Conservation (phyloP, 2,113 vertebrate genomes). For the Anas platyrhynchos region DNA sequence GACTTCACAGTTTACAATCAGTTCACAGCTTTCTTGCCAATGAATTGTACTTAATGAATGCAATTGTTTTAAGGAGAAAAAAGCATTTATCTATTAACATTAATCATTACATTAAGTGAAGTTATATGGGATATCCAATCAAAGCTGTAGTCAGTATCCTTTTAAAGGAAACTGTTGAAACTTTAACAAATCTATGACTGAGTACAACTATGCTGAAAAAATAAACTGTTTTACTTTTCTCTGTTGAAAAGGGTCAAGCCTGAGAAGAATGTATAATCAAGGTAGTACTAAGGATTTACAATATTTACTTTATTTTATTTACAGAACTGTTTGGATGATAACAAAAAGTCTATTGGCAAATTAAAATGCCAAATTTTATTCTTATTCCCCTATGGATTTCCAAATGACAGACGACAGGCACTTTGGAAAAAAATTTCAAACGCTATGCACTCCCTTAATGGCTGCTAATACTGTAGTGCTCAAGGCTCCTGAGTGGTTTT, state of each 20-base stretch:
- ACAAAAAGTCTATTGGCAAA: not conserved
- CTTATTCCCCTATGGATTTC: not conserved
- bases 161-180: not conserved
- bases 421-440: not conserved
- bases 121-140: not conserved
- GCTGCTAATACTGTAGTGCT: not conserved
- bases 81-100: not conserved
- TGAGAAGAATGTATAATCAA: rapidly evolving
- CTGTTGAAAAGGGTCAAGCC: rapidly evolving
- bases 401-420: not conserved
- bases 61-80: not conserved
- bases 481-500: not conserved
- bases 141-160: not conserved
- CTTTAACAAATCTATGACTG: not conserved
- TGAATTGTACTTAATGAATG: not conserved
- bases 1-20: not conserved
- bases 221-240: not conserved
- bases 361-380: not conserved
- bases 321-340: not conserved
- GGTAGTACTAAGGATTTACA: not conserved
- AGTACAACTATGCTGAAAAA: not conserved
- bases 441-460: not conserved
- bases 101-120: not conserved
- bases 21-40: not conserved
- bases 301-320: not conserved